Conservation (phyloP, 2,797 vertebrate genomes). For the Austrolebias charrua region DNA sequence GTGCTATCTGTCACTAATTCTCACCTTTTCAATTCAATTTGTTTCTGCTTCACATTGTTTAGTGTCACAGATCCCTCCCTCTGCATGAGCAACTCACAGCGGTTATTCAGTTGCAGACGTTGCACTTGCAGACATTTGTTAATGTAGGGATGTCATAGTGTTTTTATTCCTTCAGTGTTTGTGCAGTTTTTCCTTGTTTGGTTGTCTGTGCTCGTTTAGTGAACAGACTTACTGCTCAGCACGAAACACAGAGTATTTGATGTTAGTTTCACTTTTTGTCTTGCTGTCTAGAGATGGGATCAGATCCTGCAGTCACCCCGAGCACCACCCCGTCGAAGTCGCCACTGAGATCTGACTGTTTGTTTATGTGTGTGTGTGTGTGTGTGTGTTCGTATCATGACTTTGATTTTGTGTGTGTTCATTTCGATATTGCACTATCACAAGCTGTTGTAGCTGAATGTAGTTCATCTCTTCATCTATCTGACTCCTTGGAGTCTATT, state of each 20-base stretch:
- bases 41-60: too few species aligned
- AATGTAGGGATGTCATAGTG: too few species aligned
- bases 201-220: too few species aligned
- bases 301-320: slow-evolving; percentile 32
- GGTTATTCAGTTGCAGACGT: too few species aligned
- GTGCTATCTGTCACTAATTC: too few species aligned
- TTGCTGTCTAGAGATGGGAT: slow-evolving; percentile 65
- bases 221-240: too few species aligned
- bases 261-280: slow-evolving; percentile 9
- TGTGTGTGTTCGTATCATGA: slow-evolving; percentile 25
- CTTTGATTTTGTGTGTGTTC: slow-evolving; percentile 20
- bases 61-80: too few species aligned
- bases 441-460: slow-evolving; percentile 86
- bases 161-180: too few species aligned
- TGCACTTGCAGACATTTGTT: too few species aligned
- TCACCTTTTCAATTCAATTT: too few species aligned
- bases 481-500: slow-evolving; percentile 75
- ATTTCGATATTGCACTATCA: slow-evolving; percentile 95
- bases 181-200: background rate
- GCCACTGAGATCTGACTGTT: slow-evolving; percentile 55
- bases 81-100: too few species aligned
- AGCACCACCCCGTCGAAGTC: slow-evolving; percentile 29
- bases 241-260: too few species aligned
- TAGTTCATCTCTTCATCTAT: slow-evolving; percentile 75
- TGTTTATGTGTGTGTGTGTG: slow-evolving; percentile 13